phyloP scores from a whole-genome alignment of 2,797 vertebrate species.

The Microtus agrestis region DNA sequence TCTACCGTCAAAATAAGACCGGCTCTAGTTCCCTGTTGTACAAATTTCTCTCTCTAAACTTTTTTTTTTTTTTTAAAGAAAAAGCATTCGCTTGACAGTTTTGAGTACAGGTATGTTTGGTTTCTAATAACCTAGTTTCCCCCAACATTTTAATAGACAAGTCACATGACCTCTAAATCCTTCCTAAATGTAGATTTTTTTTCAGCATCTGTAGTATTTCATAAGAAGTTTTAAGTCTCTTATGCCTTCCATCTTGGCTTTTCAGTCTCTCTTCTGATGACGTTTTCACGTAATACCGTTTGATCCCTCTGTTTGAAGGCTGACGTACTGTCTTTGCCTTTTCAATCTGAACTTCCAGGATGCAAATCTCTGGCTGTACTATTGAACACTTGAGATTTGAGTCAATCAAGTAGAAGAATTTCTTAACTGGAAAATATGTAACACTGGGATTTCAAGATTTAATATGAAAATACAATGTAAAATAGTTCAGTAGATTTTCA shows the following conservation, averaged over 20 bases:
- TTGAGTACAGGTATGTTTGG: not conserved
- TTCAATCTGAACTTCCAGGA: not conserved
- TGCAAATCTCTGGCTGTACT: not conserved
- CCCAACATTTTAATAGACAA: not conserved
- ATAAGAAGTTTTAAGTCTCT: not conserved
- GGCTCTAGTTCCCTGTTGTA: not conserved
- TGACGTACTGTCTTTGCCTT: not conserved
- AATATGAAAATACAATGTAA: conserved; percentile 35
- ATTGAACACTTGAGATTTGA: not conserved
- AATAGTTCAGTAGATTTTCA: conserved; percentile 8
- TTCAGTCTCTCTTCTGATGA: not conserved
- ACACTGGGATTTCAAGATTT: conserved; percentile 18
- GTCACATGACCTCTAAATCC: not conserved
- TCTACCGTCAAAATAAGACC: not conserved
- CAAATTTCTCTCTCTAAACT: not conserved
- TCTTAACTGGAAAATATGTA: not conserved
- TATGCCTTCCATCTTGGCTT: conserved; percentile 8
- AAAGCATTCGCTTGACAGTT: not conserved
- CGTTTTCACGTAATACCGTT: not conserved
- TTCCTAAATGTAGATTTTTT: not conserved
- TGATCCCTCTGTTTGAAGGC: not conserved
- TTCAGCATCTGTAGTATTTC: not conserved
- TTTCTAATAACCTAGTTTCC: conserved; percentile 25
- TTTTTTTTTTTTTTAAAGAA: not conserved
- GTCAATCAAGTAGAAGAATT: not conserved